Conservation (phyloP, 2,888 invertebrate genomes). For the Sminthurides aquaticus region DNA sequence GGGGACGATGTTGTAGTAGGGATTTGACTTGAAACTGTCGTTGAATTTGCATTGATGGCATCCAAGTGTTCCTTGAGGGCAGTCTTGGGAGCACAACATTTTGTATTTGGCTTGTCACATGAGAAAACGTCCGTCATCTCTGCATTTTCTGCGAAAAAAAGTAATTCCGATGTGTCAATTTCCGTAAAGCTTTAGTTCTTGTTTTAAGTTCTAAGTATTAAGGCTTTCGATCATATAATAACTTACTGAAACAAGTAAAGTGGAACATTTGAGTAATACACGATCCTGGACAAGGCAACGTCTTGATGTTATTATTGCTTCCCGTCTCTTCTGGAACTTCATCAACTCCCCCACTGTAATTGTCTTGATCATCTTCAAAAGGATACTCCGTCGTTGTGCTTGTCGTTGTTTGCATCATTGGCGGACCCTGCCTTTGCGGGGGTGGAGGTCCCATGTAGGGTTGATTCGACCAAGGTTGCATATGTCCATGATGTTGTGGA, state of each 20-base stretch:
- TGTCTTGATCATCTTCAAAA: slow-evolving; percentile 51
- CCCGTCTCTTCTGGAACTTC: background rate
- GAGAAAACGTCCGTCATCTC: slow-evolving; percentile 84
- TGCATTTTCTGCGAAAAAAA: slow-evolving; percentile 62
- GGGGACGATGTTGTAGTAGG: slow-evolving; percentile 3
- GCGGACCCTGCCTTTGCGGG: background rate
- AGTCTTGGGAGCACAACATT: slow-evolving; percentile 83
- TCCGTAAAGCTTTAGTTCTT: too few relatives aligned
- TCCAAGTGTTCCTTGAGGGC: slow-evolving; percentile 67
- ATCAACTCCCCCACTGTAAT: slow-evolving; percentile 49
- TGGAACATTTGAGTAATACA: slow-evolving; percentile 81
- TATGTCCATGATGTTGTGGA: slow-evolving; percentile 6
- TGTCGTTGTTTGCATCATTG: slow-evolving; percentile 3
- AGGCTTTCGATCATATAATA: too few relatives aligned
- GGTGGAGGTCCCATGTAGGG: background rate
- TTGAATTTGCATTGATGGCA: slow-evolving; percentile 7
- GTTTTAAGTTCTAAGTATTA: too few relatives aligned
- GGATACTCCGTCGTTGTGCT: slow-evolving; percentile 14
- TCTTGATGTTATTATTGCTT: background rate
- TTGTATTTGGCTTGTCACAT: slow-evolving; percentile 75
- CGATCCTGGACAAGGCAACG: slow-evolving; percentile 75
- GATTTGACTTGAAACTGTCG: background rate
- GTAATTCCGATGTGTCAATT: too few relatives aligned
- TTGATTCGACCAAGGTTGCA: slow-evolving; percentile 6
- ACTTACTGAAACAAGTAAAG: slow-evolving; percentile 88